These are phyloP conservation scores for Drosophila setosimentum DNA, from an alignment of 2,888 invertebrate species.

Conservation along the genomic window DNA sequence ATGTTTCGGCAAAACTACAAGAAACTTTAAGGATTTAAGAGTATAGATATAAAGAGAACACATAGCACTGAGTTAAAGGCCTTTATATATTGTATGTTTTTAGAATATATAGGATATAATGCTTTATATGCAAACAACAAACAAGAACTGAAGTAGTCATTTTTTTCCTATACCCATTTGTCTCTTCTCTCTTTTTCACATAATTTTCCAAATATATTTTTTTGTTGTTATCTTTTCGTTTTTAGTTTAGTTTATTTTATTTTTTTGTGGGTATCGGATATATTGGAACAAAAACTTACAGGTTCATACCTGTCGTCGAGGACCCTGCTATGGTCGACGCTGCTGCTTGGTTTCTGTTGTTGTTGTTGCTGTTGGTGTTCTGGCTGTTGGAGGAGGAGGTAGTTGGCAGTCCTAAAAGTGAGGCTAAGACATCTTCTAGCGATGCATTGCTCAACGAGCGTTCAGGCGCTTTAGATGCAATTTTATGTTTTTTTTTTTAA, in stretches of 20 bases:
- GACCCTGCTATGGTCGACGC: slow-evolving; percentile 84
- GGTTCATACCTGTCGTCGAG: slow-evolving; percentile 90
- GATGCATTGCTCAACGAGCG: slow-evolving; percentile 93
- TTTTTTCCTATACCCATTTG: slow-evolving; percentile 68
- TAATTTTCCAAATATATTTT: slow-evolving; percentile 47
- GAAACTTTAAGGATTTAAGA: slow-evolving; percentile 19
- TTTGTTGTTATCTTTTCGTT: slow-evolving; percentile 43
- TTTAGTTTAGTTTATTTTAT: slow-evolving; percentile 17
- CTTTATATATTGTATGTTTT: slow-evolving; percentile 7
- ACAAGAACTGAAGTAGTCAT: slow-evolving; percentile 58
- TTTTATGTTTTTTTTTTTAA: slow-evolving; percentile 9
- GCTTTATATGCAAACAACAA: slow-evolving; percentile 52
- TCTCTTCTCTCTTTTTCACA: slow-evolving; percentile 19
- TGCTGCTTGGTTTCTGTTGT: slow-evolving; percentile 52
- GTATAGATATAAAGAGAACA: slow-evolving; percentile 4
- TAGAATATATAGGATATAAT: slow-evolving; percentile 20
- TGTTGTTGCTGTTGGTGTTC: slow-evolving; percentile 53
- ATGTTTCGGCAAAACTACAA: slow-evolving; percentile 38
- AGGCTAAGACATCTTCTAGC: slow-evolving; percentile 96
- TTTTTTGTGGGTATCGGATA: slow-evolving; percentile 58
- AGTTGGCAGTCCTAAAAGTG: slow-evolving; percentile 94
- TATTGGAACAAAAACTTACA: slow-evolving; percentile 89
- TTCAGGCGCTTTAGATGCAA: slow-evolving; percentile 84
- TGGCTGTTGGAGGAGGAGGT: slow-evolving; percentile 71
- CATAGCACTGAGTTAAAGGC: slow-evolving; percentile 37